A percentile compares a stretch with the other conserved stretches of the same genome.
Conservation (phyloP, 2,888 invertebrate species). For the Hemistola chrysoprasaria region DNA sequence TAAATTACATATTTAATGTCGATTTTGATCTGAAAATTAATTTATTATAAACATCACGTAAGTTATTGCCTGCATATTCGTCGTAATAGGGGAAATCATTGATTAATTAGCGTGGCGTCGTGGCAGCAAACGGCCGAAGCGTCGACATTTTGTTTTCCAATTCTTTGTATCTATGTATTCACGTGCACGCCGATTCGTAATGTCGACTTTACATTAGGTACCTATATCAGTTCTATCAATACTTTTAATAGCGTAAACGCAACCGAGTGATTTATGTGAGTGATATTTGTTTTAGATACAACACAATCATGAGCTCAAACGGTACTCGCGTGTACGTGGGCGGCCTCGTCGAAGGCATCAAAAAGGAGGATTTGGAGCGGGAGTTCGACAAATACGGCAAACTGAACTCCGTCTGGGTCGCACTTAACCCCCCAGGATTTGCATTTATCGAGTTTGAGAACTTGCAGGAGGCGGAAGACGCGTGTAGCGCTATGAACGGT, state of each 20-base stretch:
- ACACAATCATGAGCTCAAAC: constrained; percentile 69
- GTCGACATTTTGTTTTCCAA: constrained; percentile 77
- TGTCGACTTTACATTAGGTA: no score
- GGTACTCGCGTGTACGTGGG: constrained; percentile 94
- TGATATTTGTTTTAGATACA: constrained; percentile 40
- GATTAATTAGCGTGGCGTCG: constrained; percentile 53
- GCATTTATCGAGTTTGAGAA: constrained; percentile 96
- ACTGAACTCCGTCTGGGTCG: constrained; percentile 95
- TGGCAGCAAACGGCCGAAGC: constrained; percentile 57
- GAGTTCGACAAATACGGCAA: constrained; percentile 96
- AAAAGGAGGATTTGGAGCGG: constrained; percentile 95
- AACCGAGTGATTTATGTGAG: constrained; percentile 15
- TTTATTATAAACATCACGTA: constrained; percentile 55
- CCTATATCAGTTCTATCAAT: no score
- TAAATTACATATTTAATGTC: constrained; percentile 50
- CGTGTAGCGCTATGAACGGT: constrained; percentile 94
- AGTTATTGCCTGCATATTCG: constrained; percentile 42
- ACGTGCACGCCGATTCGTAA: no score
- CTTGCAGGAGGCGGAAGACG: constrained; percentile 93
- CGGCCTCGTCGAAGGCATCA: constrained; percentile 93
- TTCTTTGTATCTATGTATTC: constrained; percentile 70
- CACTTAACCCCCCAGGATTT: constrained; percentile 96
- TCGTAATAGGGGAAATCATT: constrained; percentile 17
- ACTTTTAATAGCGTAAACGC: constrained; percentile 1
- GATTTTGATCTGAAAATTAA: constrained; percentile 50